Percentiles rank a stretch among this genome's conserved stretches.
phyloP scores from a whole-genome alignment of 2,113 vertebrate species.

The Dissostichus mawsoni region DNA sequence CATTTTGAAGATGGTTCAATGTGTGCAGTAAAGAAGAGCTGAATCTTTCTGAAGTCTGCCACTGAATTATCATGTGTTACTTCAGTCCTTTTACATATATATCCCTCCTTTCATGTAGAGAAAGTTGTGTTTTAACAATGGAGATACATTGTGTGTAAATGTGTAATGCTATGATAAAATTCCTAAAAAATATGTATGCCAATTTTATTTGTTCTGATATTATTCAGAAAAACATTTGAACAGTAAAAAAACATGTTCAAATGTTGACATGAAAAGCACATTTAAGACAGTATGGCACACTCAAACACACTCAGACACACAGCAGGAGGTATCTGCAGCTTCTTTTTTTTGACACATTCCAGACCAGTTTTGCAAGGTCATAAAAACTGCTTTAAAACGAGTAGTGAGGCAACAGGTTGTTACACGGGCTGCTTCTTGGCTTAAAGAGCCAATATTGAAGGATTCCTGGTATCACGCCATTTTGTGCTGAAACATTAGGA shows the following conservation, averaged over 20 bases:
- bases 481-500: background rate
- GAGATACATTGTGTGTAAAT: background rate
- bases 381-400: conserved; percentile 61
- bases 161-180: too few species aligned
- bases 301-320: background rate
- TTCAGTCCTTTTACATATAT: background rate
- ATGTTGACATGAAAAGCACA: background rate
- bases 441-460: background rate
- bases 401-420: conserved; percentile 53
- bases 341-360: conserved; percentile 60
- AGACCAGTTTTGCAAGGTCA: conserved; percentile 62
- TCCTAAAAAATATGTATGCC: too few species aligned
- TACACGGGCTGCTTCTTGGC: conserved; percentile 16
- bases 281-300: background rate
- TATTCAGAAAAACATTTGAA: too few species aligned
- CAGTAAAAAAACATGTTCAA: background rate
- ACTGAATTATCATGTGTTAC: background rate
- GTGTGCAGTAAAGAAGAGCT: background rate
- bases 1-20: background rate
- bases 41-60: background rate
- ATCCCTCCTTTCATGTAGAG: background rate
- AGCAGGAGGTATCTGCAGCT: conserved; percentile 22
- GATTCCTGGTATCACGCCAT: background rate
- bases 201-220: background rate
- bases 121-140: background rate